Base-by-base conservation (phyloP, 2,888 invertebrate species). In the Ceratothoa steindachneri region DNA sequence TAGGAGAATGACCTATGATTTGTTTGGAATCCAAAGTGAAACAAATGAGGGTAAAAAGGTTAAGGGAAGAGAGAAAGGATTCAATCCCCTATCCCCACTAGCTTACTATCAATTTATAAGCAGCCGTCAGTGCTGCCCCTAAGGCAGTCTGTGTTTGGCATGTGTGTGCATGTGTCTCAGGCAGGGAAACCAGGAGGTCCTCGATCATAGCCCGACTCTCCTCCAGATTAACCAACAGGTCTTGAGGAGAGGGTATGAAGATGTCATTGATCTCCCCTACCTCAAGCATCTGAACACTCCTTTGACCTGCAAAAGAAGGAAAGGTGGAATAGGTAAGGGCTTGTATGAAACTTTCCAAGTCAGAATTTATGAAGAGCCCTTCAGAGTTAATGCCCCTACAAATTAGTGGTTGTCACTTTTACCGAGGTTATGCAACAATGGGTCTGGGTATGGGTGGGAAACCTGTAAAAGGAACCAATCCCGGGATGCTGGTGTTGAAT, bases 211-310 rank as follows among this genome's bases (percentile, higher is more conserved):
- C 92, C 81, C 89, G 90, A 74, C 91, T 89, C 85, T 96, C 95
- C 81, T 91, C 90, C 73, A 98, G 85, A 85, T 96, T 97, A 60
- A 97, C 96, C 80, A 99, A 86, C 77, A 99, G 86, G 83, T 93
- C 93, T 83, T 95, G 94, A 0, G 96, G 96, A 19, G 92, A 91
- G 2, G 99, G 99, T 80, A 98, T 87, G 86, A 97, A 98, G 64
- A 96, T 89, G 83, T 98, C 97, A 93, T 84, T 77, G 31, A 75
- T 68, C 67, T 78, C 78, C 3, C 78, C 78, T 30, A 78, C 75
- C 52, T 78, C 78, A 12, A 78, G 55, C 73, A 75, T 73, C 65
- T 78, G 73, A 22, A 78, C 75, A 60, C 65, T 55, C 41, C 69
- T 73, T 67, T 73, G 73, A 24, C 73, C 76, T 76, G 65, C 7